Evolutionary conservation across 2,113 vertebrate species (phyloP).

Genomic region (Ploceus nigricollis): DNA sequence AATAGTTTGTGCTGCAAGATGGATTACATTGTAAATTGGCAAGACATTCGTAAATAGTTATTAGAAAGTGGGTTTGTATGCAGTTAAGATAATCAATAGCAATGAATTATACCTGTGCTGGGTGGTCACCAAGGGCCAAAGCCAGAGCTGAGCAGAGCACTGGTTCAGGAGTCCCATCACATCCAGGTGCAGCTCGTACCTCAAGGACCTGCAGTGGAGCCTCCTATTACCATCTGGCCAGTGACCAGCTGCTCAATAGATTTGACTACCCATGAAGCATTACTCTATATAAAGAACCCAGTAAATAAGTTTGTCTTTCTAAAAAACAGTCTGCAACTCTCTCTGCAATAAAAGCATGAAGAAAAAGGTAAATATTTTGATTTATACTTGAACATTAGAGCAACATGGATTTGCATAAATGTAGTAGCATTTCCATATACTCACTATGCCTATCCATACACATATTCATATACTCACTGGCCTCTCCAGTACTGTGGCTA

Average conservation of each 20-base stretch:
- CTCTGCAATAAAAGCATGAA: background rate
- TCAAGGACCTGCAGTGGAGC: background rate
- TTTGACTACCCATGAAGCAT: background rate
- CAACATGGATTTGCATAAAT: background rate
- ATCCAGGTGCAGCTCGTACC: background rate
- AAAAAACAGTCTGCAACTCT: background rate
- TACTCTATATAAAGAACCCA: background rate
- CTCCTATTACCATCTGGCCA: background rate
- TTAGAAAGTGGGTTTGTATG: background rate
- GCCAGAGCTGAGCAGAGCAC: background rate
- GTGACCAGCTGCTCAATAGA: background rate
- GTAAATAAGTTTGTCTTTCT: background rate
- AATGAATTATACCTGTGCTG: background rate
- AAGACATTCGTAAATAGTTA: background rate
- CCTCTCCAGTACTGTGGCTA: background rate
- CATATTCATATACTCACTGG: background rate
- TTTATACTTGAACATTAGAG: background rate
- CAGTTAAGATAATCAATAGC: background rate
- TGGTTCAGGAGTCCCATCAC: background rate
- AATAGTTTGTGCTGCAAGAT: background rate
- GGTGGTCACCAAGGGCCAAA: background rate
- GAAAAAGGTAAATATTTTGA: background rate
- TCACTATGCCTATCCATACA: background rate
- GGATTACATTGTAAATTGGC: background rate
- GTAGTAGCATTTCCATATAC: background rate